phyloP scores from a whole-genome alignment of 2,888 invertebrate species.

The Scaptomyza reducta region DNA sequence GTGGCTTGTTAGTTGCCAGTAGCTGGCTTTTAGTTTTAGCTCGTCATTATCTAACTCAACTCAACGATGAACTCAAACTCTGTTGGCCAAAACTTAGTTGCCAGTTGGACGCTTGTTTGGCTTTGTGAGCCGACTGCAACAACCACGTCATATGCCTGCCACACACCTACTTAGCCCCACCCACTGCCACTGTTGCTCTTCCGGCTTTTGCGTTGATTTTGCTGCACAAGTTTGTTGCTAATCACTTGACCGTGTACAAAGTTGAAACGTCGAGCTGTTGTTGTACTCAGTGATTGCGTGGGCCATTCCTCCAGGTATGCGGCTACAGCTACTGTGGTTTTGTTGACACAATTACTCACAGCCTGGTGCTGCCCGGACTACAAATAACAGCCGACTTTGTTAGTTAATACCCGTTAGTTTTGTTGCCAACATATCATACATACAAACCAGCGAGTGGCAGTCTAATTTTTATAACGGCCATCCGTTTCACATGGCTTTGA shows the following conservation, averaged over 20 bases:
- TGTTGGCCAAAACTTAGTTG: slow-evolving; percentile 61
- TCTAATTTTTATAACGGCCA: background rate
- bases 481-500: background rate
- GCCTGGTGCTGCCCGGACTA: slow-evolving; percentile 55
- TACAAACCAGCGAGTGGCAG: too few species aligned
- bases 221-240: slow-evolving; percentile 74
- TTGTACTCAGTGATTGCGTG: slow-evolving; percentile 65
- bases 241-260: slow-evolving; percentile 76
- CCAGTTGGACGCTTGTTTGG: slow-evolving; percentile 67
- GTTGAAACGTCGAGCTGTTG: slow-evolving; percentile 59
- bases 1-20: slow-evolving; percentile 28
- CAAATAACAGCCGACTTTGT: slow-evolving; percentile 52
- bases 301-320: slow-evolving; percentile 37
- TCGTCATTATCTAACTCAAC: slow-evolving; percentile 73
- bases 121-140: slow-evolving; percentile 48
- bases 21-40: slow-evolving; percentile 61
- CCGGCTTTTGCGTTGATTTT: slow-evolving; percentile 64
- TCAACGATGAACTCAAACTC: slow-evolving; percentile 45
- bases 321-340: slow-evolving; percentile 20
- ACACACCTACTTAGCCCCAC: slow-evolving; percentile 1
- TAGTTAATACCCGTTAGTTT: slow-evolving; percentile 56
- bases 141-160: slow-evolving; percentile 19
- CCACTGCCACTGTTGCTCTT: slow-evolving; percentile 35
- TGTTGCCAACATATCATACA: slow-evolving; percentile 20
- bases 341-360: slow-evolving; percentile 77